Evolutionary conservation across 2,113 vertebrate genomes (phyloP).

Genomic region (Alethe castanea): DNA sequence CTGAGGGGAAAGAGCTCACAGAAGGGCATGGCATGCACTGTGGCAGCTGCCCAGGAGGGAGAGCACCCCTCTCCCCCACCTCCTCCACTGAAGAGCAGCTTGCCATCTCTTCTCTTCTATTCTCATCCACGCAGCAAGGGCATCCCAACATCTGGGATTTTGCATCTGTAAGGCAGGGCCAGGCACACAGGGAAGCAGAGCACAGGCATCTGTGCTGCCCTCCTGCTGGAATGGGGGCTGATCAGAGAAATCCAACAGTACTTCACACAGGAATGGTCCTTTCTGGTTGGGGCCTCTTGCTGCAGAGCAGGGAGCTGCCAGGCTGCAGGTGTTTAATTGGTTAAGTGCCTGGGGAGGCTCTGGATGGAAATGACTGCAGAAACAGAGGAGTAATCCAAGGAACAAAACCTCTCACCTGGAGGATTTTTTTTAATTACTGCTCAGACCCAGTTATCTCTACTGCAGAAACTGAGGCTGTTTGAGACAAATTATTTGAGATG

Average conservation of each 20-base stretch:
- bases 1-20: not conserved
- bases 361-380: not conserved
- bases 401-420: not conserved
- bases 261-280: accelerated
- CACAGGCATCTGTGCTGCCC: accelerated
- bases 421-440: not conserved
- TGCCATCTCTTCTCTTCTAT: not conserved
- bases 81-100: not conserved
- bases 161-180: not conserved
- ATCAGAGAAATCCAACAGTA: accelerated
- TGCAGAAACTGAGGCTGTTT: not conserved
- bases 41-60: not conserved
- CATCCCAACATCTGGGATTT: not conserved
- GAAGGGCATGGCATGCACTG: accelerated
- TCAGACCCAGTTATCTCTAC: not conserved
- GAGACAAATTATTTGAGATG: not conserved
- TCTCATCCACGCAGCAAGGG: not conserved
- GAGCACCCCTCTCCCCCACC: not conserved
- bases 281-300: accelerated
- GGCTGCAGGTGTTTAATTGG: not conserved
- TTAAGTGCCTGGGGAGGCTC: not conserved
- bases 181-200: not conserved
- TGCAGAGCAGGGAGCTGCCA: not conserved
- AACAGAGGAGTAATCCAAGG: not conserved
- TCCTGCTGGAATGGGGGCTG: accelerated